Conservation (phyloP, 1,140 invertebrate species). For the Drusus annulatus region DNA sequence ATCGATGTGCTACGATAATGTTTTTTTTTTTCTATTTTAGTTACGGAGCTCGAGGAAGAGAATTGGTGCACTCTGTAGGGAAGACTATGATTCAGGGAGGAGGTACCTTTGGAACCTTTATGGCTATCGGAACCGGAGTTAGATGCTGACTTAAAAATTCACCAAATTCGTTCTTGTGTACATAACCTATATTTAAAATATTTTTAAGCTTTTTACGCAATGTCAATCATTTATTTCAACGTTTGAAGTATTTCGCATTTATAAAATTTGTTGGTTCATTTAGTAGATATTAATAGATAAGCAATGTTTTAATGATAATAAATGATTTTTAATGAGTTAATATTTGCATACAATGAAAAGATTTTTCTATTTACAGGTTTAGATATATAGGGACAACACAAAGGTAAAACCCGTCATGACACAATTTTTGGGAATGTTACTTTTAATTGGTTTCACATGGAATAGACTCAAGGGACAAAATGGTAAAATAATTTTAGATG, state of each 20-base stretch:
- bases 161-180: constrained; percentile 25
- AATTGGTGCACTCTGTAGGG: constrained; percentile 93
- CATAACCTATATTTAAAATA: constrained; percentile 28
- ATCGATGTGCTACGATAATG: not conserved
- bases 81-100: constrained; percentile 98
- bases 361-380: too few species aligned
- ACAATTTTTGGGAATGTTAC: too few species aligned
- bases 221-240: constrained; percentile 24
- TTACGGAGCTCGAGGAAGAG: constrained; percentile 91
- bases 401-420: too few species aligned
- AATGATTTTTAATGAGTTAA: not conserved
- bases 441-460: too few species aligned
- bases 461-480: too few species aligned
- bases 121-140: constrained; percentile 90
- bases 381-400: too few species aligned
- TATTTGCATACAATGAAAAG: too few species aligned
- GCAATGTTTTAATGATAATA: constrained; percentile 26
- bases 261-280: constrained; percentile 7
- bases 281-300: constrained; percentile 16
- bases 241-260: constrained; percentile 13
- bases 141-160: constrained; percentile 73
- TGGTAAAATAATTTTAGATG: too few species aligned
- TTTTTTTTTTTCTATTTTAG: constrained; percentile 71
- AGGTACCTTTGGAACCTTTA: constrained; percentile 97
- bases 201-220: constrained; percentile 12